These are phyloP conservation scores for Glaucidium brasilianum DNA, from an alignment of 2,113 vertebrate species.

Conservation along the genomic window DNA sequence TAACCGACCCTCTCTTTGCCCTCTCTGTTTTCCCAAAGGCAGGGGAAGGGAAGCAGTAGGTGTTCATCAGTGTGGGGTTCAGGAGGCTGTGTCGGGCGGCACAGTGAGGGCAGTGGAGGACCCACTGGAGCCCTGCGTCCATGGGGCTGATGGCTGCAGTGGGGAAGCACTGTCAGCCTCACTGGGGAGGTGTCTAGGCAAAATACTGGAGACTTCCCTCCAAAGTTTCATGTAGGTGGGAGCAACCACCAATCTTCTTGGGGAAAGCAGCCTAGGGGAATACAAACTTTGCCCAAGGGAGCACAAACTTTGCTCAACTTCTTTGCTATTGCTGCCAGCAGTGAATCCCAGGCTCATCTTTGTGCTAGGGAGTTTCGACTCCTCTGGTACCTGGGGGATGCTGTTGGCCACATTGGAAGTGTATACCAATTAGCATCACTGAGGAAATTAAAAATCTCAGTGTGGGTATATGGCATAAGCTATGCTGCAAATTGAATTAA, in stretches of 20 bases:
- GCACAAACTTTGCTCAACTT: not conserved
- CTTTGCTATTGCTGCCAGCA: not conserved
- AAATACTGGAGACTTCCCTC: not conserved
- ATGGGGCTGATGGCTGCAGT: not conserved
- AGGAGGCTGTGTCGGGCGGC: rapidly evolving
- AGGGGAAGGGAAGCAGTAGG: not conserved
- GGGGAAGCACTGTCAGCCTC: not conserved
- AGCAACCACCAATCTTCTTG: not conserved
- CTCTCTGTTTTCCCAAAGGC: not conserved
- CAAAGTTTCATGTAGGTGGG: not conserved
- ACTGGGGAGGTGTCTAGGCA: not conserved
- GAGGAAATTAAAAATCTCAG: constrained; percentile 13
- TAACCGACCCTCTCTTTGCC: not conserved
- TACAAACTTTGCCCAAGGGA: not conserved
- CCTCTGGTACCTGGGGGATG: not conserved
- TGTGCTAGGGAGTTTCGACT: not conserved
- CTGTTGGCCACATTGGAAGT: not conserved
- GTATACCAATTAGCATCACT: rapidly evolving
- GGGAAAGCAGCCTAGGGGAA: not conserved
- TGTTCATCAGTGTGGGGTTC: not conserved
- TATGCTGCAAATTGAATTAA: constrained; percentile 5
- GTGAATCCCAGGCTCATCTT: not conserved
- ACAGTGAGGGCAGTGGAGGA: not conserved
- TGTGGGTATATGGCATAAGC: not conserved
- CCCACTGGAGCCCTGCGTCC: rapidly evolving